These are phyloP conservation scores for Diorhabda sublineata DNA, from an alignment of 1,140 invertebrate genomes.

Conservation along the genomic window DNA sequence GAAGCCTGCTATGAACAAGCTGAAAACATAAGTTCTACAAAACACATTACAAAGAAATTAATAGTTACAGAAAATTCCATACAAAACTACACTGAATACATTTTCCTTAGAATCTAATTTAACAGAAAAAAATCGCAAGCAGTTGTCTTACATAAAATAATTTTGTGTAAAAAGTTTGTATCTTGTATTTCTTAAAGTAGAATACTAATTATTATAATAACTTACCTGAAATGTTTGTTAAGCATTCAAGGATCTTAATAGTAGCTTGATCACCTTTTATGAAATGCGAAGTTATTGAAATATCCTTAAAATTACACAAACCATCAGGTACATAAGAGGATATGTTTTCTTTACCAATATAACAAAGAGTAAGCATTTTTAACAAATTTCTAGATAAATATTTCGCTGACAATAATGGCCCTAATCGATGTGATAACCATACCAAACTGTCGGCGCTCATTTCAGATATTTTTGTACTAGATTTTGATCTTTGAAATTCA, in stretches of 20 bases:
- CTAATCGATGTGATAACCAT: slow-evolving; percentile 90
- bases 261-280: slow-evolving; percentile 80
- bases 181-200: no score
- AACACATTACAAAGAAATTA: no score
- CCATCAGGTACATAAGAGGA: slow-evolving; percentile 45
- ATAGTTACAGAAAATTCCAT: no score
- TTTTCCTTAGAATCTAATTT: no score
- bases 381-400: slow-evolving; percentile 88
- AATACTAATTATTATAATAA: not conserved
- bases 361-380: slow-evolving; percentile 90
- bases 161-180: no score
- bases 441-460: slow-evolving; percentile 87
- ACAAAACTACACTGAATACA: no score
- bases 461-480: slow-evolving; percentile 72
- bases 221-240: slow-evolving; percentile 76
- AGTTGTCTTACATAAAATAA: no score
- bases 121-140: no score
- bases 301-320: slow-evolving; percentile 49
- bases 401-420: slow-evolving; percentile 87
- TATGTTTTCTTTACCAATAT: slow-evolving; percentile 80
- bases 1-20: no score
- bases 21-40: no score
- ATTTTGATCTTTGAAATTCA: slow-evolving; percentile 32
- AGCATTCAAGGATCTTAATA: slow-evolving; percentile 78
- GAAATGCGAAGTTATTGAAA: slow-evolving; percentile 55